A percentile compares a stretch with the other conserved stretches of the same genome.
These are phyloP conservation scores for Typhlichthys subterraneus DNA, from an alignment of 2,797 vertebrate genomes.

Conservation along the genomic window DNA sequence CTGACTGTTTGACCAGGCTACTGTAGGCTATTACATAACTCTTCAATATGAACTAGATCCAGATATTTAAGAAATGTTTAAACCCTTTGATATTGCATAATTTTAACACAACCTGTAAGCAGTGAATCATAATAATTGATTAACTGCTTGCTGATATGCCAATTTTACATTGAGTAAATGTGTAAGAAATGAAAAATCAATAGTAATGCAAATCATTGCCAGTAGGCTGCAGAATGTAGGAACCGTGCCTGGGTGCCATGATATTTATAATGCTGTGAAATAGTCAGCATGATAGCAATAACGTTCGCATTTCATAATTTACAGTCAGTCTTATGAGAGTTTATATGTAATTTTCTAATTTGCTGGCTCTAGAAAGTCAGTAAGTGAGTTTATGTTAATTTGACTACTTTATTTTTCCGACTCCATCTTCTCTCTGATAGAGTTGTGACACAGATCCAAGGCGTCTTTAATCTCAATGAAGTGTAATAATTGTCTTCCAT, in stretches of 20 bases:
- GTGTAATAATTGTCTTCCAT: constrained; percentile 76
- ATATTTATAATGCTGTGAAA: constrained; percentile 2
- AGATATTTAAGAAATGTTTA: not conserved
- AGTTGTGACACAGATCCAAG: constrained; percentile 63
- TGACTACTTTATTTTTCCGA: constrained; percentile 60
- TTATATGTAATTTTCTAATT: constrained; percentile 1
- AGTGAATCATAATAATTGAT: constrained; percentile 16
- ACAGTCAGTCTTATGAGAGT: constrained; percentile 44
- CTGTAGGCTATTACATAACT: too few species aligned
- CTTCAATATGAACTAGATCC: too few species aligned
- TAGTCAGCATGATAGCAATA: constrained; percentile 23
- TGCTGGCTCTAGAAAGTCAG: constrained; percentile 34
- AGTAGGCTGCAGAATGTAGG: not conserved
- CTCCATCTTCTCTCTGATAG: constrained; percentile 57
- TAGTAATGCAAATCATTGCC: constrained; percentile 16
- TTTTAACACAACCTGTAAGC: constrained; percentile 9
- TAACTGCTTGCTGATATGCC: constrained; percentile 17
- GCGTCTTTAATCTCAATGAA: constrained; percentile 74
- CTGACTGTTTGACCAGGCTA: too few species aligned
- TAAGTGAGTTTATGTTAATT: constrained; percentile 55
- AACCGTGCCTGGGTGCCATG: constrained; percentile 11
- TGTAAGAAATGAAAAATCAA: constrained; percentile 16
- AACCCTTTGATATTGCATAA: not conserved
- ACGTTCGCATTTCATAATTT: constrained; percentile 42
- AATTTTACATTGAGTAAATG: constrained; percentile 10